Evolutionary conservation across 2,113 vertebrate species (phyloP), one percentile per base, ranked within the genome.

Genomic region (Isichthys henryi): DNA sequence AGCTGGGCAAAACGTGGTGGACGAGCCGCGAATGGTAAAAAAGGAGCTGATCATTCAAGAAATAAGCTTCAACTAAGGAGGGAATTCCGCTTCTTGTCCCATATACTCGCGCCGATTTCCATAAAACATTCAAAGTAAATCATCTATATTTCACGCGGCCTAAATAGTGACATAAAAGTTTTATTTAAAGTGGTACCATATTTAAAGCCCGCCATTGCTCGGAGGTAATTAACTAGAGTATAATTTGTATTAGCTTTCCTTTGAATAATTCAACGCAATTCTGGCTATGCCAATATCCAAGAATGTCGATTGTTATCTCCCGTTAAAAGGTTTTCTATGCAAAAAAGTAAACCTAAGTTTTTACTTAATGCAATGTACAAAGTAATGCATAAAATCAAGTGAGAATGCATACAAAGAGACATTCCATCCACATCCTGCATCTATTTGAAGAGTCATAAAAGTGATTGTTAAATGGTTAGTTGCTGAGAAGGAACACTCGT

Each of bases 101-200:
- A 86, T 90, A 94, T 94, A 93, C 93, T 88, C 91, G 94, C 93
- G 92, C 93, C 95, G 96, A 97, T 97, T 97, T 96, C 94, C 94
- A 96, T 97, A 95, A 97, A 97, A 97, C 93, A 96, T 96, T 97
- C 96, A 97, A 95, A 96, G 94, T 95, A 95, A 96, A 97, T 96
- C 96, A 97, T 97, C 96, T 96, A 96, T 97, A 97, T 97, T 97
- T 96, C 96, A 97, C 92, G 92, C 95, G 95, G 94, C 95, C 95
- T 97, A 96, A 97, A 96, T 92, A 96, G 96, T 96, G 90, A 94
- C 95, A 97, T 97, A 95, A 97, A 97, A 96, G 93, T 97, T 97
- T 97, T 94, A 97, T 96, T 95, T 92, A 84, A 95, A 96, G 95
- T 91, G 95, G 93, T 94, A 94, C 95, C 91, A 93, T 95, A 93